Evolutionary conservation across 2,797 vertebrate species (phyloP).

Genomic region (Mareca strepera): DNA sequence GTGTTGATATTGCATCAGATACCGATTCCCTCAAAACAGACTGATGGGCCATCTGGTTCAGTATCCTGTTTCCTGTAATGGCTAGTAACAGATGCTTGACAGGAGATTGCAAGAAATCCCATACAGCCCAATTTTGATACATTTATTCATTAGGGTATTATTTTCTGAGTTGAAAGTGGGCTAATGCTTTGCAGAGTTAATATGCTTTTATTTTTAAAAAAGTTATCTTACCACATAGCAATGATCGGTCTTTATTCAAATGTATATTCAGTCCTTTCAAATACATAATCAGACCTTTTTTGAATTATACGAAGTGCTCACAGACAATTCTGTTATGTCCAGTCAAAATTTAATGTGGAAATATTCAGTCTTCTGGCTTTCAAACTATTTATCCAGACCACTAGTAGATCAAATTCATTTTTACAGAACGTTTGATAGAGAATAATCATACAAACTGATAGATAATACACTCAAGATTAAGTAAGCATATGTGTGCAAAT

Average conservation of each 20-base stretch:
- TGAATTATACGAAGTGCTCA: neutral
- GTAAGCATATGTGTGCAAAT: neutral
- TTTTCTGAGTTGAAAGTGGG: slow-evolving; percentile 23
- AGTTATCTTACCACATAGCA: neutral
- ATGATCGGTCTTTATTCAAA: neutral
- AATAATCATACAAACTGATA: neutral
- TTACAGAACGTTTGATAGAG: neutral
- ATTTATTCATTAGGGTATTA: slow-evolving; percentile 41
- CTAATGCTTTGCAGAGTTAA: neutral
- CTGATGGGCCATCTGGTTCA: slow-evolving; percentile 64
- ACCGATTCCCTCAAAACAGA: slow-evolving; percentile 43
- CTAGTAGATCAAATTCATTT: neutral
- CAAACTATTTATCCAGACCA: neutral
- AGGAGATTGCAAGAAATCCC: slow-evolving; percentile 56
- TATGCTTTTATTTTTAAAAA: neutral
- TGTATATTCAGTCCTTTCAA: neutral
- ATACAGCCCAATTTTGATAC: slow-evolving; percentile 37
- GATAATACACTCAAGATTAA: neutral
- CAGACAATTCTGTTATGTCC: neutral
- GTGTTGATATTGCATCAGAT: slow-evolving; percentile 47
- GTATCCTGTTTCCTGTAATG: slow-evolving; percentile 69
- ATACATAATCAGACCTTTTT: neutral
- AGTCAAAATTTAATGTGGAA: neutral
- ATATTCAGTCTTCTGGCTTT: neutral
- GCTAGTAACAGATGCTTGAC: slow-evolving; percentile 60